Base-by-base conservation (phyloP, 2,797 vertebrate species). In the Lacerta bilineata region DNA sequence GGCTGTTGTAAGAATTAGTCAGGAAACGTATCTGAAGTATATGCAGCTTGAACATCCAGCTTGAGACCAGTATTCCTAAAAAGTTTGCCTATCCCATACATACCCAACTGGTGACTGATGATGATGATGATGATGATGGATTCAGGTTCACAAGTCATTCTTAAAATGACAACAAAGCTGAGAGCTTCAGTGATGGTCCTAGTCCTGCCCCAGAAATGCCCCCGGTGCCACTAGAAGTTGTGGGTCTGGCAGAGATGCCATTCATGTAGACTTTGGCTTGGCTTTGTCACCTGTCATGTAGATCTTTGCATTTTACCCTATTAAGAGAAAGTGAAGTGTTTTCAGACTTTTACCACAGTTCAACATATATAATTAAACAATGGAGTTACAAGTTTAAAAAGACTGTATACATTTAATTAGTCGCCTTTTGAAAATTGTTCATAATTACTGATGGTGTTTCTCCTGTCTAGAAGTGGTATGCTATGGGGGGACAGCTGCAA, bases 331-430 rank as follows among this genome's bases (percentile, higher is more conserved):
- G 87, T 86, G 93, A 91, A 93, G 8, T 0, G 39, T 87, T 93
- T 93, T 91, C 87, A 88, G 50, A 86, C 86, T 94, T 92, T 93
- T 84, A 80, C 90, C 92, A 87, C 59, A 87, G 91, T 91, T 93
- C 94, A 94, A 92, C 92, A 81, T 90, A 91, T 41, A 92, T 91
- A 88, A 94, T 84, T 94, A 94, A 93, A 92, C 79, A 83, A 93
- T 94, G 25, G 69, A 43, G 83, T 91, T 93, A 83, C 86, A 39
- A 90, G 91, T 77, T 90, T 72, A 91, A 91, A 81, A 68, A 93
- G 88, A 85, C 75, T 10, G 72, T 64, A 29, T 8, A 72, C 27
- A 72, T 93, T 91, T 92, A 90, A 89, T 93, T 93, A 90, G 79
- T 8, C 66, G 90, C 87, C 83, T 87, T 88, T 95, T 91, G 82